phyloP scores from a whole-genome alignment of 2,113 vertebrate genomes.

The Phalacrocorax brasilianus region DNA sequence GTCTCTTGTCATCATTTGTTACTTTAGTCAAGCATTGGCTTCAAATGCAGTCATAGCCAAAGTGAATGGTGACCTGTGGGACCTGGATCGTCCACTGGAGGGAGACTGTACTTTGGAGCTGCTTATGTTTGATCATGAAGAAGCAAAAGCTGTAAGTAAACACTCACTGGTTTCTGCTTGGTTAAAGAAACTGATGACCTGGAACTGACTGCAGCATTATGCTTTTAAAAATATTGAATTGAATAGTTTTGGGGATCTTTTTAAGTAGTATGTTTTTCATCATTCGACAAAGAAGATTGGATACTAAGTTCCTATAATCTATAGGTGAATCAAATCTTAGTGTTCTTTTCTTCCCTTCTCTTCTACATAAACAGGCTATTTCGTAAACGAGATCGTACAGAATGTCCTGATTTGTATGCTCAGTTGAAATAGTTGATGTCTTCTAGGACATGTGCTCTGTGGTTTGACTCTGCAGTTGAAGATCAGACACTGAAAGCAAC shows the following conservation, averaged over 20 bases:
- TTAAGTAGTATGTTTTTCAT: neutral
- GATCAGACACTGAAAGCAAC: neutral
- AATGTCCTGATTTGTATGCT: neutral
- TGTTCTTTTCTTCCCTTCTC: neutral
- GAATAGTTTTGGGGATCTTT: no score
- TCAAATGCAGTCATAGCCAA: constrained; percentile 74
- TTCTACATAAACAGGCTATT: neutral
- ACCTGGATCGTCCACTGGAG: constrained; percentile 77
- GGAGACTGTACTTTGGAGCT: constrained; percentile 71
- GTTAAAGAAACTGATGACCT: neutral
- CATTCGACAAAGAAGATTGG: neutral
- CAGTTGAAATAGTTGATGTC: neutral
- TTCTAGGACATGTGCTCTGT: accelerated
- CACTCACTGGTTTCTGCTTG: neutral
- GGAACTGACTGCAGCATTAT: neutral
- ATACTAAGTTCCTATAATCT: neutral
- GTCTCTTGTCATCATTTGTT: neutral
- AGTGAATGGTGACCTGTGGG: constrained; percentile 77
- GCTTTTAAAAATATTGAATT: neutral
- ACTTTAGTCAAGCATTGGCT: constrained; percentile 65
- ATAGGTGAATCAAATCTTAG: neutral
- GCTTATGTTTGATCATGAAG: constrained; percentile 74
- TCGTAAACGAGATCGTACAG: accelerated
- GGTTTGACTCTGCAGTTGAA: neutral
- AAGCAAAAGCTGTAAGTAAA: constrained; percentile 77